Evolutionary conservation across 2,797 vertebrate genomes (phyloP).

Genomic region (Erethizon dorsatum): DNA sequence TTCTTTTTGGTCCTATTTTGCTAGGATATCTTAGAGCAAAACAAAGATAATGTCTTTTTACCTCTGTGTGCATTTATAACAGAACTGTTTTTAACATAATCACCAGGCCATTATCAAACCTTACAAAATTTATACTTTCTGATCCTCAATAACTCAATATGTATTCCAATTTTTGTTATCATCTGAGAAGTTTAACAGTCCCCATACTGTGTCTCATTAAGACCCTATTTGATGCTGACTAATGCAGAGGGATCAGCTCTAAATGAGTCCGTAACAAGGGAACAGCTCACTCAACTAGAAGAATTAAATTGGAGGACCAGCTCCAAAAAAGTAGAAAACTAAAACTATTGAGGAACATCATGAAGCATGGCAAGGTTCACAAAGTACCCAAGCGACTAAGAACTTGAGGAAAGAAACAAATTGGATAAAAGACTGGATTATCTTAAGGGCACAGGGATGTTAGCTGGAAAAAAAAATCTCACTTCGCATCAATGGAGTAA

Average conservation of each 20-base stretch:
- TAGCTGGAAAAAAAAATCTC: background rate
- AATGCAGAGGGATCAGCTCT: background rate
- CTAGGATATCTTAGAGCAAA: constrained; percentile 4
- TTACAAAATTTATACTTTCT: constrained; percentile 7
- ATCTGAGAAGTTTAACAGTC: background rate
- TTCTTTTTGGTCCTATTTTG: background rate
- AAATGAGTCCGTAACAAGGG: background rate
- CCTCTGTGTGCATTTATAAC: background rate
- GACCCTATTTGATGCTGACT: background rate
- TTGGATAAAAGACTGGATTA: background rate
- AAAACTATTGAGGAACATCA: background rate
- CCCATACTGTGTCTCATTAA: background rate
- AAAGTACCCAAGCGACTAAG: background rate
- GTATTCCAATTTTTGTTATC: background rate
- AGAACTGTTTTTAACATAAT: background rate
- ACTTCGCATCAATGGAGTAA: background rate
- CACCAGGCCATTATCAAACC: background rate
- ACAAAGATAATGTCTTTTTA: constrained; percentile 1
- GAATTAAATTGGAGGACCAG: background rate
- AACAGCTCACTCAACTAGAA: background rate
- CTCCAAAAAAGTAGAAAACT: background rate
- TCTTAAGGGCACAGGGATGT: background rate
- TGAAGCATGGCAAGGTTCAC: background rate
- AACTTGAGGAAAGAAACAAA: background rate
- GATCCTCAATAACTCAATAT: background rate